These are phyloP conservation scores for Malurus elegans DNA, from an alignment of 2,113 vertebrate species.

Conservation along the genomic window DNA sequence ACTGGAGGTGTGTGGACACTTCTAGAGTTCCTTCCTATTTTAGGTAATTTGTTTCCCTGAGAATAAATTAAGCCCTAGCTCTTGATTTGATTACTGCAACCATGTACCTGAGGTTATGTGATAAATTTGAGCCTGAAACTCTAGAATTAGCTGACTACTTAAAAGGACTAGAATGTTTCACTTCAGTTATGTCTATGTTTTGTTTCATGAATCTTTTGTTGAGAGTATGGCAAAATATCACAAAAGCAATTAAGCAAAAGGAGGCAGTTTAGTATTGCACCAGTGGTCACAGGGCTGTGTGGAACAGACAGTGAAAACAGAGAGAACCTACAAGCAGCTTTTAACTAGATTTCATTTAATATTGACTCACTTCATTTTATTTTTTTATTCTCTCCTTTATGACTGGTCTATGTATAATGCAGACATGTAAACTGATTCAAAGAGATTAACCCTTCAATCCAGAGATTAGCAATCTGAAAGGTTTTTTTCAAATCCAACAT, in stretches of 20 bases:
- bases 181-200: background rate
- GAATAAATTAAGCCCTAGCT: background rate
- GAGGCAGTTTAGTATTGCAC: background rate
- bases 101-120: background rate
- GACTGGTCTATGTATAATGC: background rate
- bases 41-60: background rate
- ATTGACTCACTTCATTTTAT: background rate
- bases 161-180: background rate
- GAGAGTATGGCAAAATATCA: background rate
- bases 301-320: background rate
- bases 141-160: background rate
- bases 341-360: background rate
- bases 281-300: too few species aligned
- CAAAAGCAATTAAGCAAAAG: background rate
- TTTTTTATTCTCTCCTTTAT: background rate
- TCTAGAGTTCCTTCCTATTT: background rate
- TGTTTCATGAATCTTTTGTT: background rate
- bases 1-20: background rate
- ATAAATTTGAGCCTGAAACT: background rate
- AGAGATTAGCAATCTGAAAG: background rate
- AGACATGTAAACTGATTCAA: background rate
- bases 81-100: background rate
- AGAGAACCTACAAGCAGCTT: background rate
- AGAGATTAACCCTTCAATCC: background rate
- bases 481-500: background rate